Evolutionary conservation across 2,797 vertebrate species (phyloP).

Genomic region (Coccyzus lansbergi): DNA sequence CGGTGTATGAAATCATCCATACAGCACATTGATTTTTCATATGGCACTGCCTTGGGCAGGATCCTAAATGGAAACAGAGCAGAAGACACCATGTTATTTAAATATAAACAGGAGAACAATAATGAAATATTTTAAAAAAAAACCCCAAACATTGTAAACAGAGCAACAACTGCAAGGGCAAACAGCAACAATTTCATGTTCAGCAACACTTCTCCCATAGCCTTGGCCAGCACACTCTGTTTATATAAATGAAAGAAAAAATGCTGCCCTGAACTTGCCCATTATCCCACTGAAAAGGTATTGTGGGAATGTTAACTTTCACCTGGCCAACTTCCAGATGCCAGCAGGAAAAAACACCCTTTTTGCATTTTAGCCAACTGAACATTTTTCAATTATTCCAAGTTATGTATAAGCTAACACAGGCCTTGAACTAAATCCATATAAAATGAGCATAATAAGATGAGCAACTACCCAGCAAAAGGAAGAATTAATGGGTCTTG

Average conservation of each 20-base stretch:
- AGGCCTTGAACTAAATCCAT: constrained; percentile 1
- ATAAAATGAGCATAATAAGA: not conserved
- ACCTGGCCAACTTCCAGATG: constrained; percentile 47
- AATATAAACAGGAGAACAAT: constrained; percentile 16
- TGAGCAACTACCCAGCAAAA: not conserved
- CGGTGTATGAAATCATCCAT: not conserved
- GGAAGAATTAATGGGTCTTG: not conserved
- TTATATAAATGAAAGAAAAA: constrained; percentile 47
- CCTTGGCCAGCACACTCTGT: constrained; percentile 14
- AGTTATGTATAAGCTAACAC: not conserved
- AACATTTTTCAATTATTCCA: constrained; percentile 22
- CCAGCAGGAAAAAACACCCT: not conserved
- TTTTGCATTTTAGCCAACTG: not conserved
- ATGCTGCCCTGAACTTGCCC: constrained; percentile 29
- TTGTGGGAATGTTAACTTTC: constrained; percentile 64
- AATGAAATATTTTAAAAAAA: not conserved
- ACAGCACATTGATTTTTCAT: not conserved
- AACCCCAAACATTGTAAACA: not conserved
- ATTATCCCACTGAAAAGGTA: constrained; percentile 59
- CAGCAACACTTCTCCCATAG: not conserved
- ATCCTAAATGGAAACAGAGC: constrained; percentile 8
- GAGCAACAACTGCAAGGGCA: not conserved
- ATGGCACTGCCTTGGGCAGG: not conserved
- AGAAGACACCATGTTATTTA: not conserved
- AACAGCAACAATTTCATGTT: constrained; percentile 22